These are phyloP conservation scores for Tryphoninae sp. DNA, from an alignment of 2,888 invertebrate species.

Conservation along the genomic window DNA sequence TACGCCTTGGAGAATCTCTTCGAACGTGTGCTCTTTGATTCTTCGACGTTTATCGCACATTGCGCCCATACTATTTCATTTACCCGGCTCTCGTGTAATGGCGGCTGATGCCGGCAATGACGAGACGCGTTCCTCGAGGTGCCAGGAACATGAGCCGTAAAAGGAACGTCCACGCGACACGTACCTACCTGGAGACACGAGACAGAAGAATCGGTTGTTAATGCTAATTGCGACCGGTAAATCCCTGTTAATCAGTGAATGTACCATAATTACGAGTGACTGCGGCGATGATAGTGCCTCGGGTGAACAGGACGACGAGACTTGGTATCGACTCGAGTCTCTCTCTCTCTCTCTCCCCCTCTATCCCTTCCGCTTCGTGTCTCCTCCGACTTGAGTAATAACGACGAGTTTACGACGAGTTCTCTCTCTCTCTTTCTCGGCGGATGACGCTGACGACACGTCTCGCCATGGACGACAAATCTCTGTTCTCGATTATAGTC, in stretches of 20 bases:
- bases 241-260: conserved; percentile 64
- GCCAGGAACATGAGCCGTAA: not conserved
- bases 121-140: conserved; percentile 17
- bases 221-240: conserved; percentile 64
- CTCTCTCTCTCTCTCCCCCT: not conserved
- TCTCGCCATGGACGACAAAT: conserved; percentile 42
- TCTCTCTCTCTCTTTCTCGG: conserved; percentile 36
- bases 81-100: not conserved
- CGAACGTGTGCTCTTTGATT: not conserved
- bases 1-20: not conserved
- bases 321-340: not conserved
- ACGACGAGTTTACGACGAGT: conserved; percentile 58
- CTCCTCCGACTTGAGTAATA: conserved; percentile 40
- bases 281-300: conserved; percentile 59
- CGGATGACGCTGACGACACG: conserved; percentile 50
- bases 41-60: conserved; percentile 3
- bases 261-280: conserved; percentile 61
- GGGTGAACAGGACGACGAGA: conserved; percentile 18
- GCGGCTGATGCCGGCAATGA: conserved; percentile 36
- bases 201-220: conserved; percentile 63
- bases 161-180: conserved; percentile 39
- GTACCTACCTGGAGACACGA: conserved; percentile 27
- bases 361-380: conserved; percentile 7
- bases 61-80: not conserved
- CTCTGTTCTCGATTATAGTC: conserved; percentile 26